Conservation (phyloP, 1,140 invertebrate species). For the Aplysia californica region DNA sequence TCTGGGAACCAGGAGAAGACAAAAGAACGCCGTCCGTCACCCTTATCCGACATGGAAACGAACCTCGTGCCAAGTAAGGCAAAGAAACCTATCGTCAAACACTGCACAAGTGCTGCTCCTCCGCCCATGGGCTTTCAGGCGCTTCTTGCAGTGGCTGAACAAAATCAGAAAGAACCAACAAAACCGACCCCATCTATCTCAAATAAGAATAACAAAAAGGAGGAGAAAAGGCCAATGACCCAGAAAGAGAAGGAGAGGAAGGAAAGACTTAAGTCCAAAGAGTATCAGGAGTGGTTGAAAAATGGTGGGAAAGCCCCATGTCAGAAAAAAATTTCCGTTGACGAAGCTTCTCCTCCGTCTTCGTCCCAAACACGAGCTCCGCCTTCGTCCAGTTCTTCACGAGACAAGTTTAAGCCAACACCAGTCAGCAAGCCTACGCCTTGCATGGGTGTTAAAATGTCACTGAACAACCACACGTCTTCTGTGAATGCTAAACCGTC, state of each 20-base stretch:
- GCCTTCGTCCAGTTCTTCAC: too few relatives aligned
- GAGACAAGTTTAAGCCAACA: too few relatives aligned
- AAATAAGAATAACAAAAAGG: constrained; percentile 24
- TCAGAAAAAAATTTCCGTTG: constrained; percentile 5
- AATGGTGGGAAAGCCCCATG: constrained; percentile 9
- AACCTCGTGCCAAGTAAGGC: neutral
- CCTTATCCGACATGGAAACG: neutral
- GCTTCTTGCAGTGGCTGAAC: constrained; percentile 22
- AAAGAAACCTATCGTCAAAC: neutral
- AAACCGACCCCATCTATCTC: neutral
- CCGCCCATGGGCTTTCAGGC: constrained; percentile 27
- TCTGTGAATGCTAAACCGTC: too few relatives aligned
- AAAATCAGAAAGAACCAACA: constrained; percentile 15
- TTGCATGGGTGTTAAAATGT: too few relatives aligned
- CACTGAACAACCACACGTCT: too few relatives aligned
- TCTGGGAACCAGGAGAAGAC: too few relatives aligned
- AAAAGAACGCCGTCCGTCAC: too few relatives aligned
- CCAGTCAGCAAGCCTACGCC: too few relatives aligned
- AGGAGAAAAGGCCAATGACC: constrained; percentile 7
- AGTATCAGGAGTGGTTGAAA: constrained; percentile 24
- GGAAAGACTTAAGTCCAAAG: constrained; percentile 15
- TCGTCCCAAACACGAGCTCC: too few relatives aligned
- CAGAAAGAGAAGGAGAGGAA: constrained; percentile 26
- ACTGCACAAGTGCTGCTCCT: neutral
- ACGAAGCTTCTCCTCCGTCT: too few relatives aligned